Evolutionary conservation across 1,140 invertebrate species (phyloP), one percentile per base, ranked within the genome.

Genomic region (Aphaenogaster rudis): DNA sequence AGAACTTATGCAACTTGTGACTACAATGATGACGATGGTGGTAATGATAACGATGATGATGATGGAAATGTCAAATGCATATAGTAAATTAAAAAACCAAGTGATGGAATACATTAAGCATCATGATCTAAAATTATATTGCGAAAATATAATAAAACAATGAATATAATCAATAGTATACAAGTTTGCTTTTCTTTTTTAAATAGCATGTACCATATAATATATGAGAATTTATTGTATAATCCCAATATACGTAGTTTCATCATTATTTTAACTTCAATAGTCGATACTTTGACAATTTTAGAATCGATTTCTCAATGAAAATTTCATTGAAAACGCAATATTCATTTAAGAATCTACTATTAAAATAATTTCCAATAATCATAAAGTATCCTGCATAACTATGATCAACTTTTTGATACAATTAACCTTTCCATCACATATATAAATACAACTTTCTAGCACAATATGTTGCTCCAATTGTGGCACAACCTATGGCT

Each of bases 401-500:
- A 54, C 13, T 33, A 86, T 71, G 71, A 88, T 67, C 54, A 50
- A 64, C n/a, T 67, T 28, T 81, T 57, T 86, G 79, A 88, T 86
- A 72, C 63, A 88, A 61, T 90, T 90, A 90, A 88, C 66, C 48
- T 86, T 82, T 88, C 79, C 87, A 63, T 91, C 63, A 61, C 80
- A 87, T 86, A 88, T 91, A 91, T 84, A 84, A 84, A 84, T 84
- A 84, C 69, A 63, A 86, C 87, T 91, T 86, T 88, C 64, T 88
- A 89, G 28, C 88, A 91, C 69, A 86, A 67, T 71, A 39, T 63
- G 82, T 86, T 82, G 90, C 48, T 91, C 69, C 86, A 59, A 59
- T 39, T 61, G 72, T 88, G 88, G 86, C 90, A 90, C 90, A 88
- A 91, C 86, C 63, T 90, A 91, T 88, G 88, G 90, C 90, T 91